Conservation (phyloP, 2,113 vertebrate species). For the Sus scrofa region T2T-Sscrofa CM000812.6:279139501-279140000, state of each 20-base stretch:
- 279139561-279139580: background rate
- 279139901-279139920: background rate
- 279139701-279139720: background rate
- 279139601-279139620: background rate
- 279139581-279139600: background rate
- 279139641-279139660: background rate
- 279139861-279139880: conserved; percentile 2
- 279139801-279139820: conserved; percentile 17
- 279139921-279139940: background rate
- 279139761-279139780: background rate
- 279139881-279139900: background rate
- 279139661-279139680: background rate
- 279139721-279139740: background rate
- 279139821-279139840: background rate
- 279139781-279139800: background rate
- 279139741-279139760: background rate
- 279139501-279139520: background rate
- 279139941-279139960: background rate
- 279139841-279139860: conserved; percentile 21
- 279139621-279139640: background rate
- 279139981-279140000: background rate
- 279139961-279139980: background rate
- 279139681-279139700: background rate
- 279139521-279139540: background rate
- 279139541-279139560: background rate